Evolutionary conservation across 2,888 invertebrate genomes (phyloP).

Genomic region (Caenorhabditis zanzibari): DNA sequence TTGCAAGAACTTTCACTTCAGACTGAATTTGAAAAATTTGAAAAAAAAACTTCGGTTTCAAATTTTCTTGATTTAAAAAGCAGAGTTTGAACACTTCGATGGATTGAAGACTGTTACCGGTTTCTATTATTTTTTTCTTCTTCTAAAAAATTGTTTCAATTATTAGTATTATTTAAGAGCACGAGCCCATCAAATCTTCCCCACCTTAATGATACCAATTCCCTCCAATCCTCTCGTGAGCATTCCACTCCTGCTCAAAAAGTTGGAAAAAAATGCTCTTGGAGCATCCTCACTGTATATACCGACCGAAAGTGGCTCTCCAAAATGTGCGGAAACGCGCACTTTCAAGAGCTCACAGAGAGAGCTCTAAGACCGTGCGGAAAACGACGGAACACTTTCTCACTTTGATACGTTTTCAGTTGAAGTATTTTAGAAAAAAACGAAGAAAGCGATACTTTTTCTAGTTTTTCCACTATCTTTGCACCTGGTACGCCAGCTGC

Average conservation of each 20-base stretch:
- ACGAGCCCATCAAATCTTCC: no score
- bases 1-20: no score
- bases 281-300: conserved; percentile 18
- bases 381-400: conserved; percentile 29
- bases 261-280: conserved; percentile 19
- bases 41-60: no score
- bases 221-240: neutral
- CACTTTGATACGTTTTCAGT: conserved; percentile 30
- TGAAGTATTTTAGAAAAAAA: neutral
- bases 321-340: conserved; percentile 41
- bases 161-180: no score
- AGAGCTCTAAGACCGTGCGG: neutral
- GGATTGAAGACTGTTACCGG: no score
- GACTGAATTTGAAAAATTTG: no score
- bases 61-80: no score
- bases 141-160: no score
- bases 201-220: no score
- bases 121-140: no score
- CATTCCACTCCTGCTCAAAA: neutral
- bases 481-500: conserved; percentile 25
- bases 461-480: neutral
- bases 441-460: conserved; percentile 7
- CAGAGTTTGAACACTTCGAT: no score
- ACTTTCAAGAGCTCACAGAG: conserved; percentile 38
- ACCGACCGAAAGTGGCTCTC: conserved; percentile 1